Evolutionary conservation across 1,140 invertebrate genomes (phyloP), one percentile per base, ranked within the genome.

Genomic region (Lepidurus packardi): DNA sequence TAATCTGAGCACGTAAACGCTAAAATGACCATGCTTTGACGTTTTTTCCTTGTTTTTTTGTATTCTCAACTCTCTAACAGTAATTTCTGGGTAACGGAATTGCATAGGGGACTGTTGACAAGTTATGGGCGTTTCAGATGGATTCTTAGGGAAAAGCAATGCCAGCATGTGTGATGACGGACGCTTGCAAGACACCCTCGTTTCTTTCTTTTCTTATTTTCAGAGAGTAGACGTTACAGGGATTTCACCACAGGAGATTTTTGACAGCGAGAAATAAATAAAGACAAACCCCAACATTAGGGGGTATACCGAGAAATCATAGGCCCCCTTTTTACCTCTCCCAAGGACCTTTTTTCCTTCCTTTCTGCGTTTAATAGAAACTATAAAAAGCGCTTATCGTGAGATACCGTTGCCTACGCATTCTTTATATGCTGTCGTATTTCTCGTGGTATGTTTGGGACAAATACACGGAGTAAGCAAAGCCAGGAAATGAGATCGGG

Each of bases 161-260:
- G 10, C 53, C 53, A 47, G 45, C 45, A 21, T 65, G 53, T 34
- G 34, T 65, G 53, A 65, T 65, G 53, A 65, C 21, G 53, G 53
- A 65, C 1, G 13, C 53, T n/a, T n/a, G 53, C 53, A 65, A 65
- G 53, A 65, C 53, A 65, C 53, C 53, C 53, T 65, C 53, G 13
- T 65, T 65, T 65, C 53, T 21, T 65, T 65, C 53, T 65, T 16
- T 16, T 16, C 13, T 16, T 65, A 65, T 65, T 65, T 16, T 65
- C 53, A 1, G 16, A 65, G 21, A 65, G 53, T 65, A 16, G 34
- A 34, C 34, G 34, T 34, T 34, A 34, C 34, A 65, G 53, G 53
- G 53, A 65, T n/a, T 65, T 65, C 53, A 65, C 53, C 53, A 65
- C 53, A 65, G 53, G 53, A 65, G 53, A 65, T 65, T 13, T 21